Evolutionary conservation across 2,797 vertebrate genomes (phyloP).

Genomic region (Podargus strigoides): DNA sequence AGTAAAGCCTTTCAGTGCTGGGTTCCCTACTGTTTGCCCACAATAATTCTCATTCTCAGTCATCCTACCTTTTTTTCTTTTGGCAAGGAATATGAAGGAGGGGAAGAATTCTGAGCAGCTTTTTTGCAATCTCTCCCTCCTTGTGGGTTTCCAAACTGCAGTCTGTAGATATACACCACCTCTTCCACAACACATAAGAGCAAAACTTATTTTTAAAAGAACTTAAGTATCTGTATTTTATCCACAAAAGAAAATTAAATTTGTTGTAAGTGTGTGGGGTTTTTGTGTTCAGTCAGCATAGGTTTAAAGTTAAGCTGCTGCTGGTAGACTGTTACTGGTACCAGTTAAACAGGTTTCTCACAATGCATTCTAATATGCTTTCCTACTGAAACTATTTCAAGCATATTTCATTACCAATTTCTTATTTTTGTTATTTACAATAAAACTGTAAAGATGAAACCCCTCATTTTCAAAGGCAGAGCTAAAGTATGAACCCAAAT

Average conservation of each 20-base stretch:
- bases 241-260: background rate
- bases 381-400: background rate
- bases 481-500: background rate
- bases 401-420: background rate
- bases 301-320: background rate
- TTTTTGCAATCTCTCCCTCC: background rate
- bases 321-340: background rate
- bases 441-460: background rate
- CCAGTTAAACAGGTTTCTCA: constrained; percentile 1
- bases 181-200: background rate
- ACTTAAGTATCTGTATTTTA: rapidly evolving
- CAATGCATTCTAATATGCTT: background rate
- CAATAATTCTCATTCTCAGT: background rate
- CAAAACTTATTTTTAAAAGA: background rate
- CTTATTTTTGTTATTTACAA: background rate
- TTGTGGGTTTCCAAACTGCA: background rate
- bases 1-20: background rate
- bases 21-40: background rate
- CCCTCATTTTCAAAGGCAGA: background rate
- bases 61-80: background rate
- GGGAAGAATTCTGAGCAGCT: background rate
- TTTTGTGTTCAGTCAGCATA: background rate
- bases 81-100: background rate
- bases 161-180: background rate
- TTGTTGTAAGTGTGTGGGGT: background rate